phyloP scores from a whole-genome alignment of 2,888 invertebrate genomes.

The Meteorus colon region DNA sequence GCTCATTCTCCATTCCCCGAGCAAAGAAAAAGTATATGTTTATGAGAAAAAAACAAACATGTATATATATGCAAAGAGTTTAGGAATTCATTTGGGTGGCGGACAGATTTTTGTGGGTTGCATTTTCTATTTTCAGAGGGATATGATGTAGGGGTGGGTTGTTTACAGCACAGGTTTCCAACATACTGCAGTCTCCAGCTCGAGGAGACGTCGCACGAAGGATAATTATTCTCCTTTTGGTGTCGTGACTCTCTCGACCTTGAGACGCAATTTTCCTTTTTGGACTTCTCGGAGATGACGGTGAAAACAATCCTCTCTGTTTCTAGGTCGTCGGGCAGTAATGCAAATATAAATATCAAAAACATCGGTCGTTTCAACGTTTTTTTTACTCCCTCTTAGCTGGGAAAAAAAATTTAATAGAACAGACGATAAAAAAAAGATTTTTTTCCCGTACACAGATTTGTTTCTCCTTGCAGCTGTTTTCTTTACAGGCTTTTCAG shows the following conservation, averaged over 20 bases:
- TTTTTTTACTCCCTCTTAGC: neutral
- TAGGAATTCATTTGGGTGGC: conserved; percentile 35
- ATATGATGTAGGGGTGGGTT: conserved; percentile 25
- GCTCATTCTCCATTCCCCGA: conserved; percentile 43
- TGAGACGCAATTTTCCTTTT: neutral
- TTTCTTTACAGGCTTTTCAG: conserved; percentile 73
- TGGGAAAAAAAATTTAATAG: conserved; percentile 43
- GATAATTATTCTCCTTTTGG: conserved; percentile 17
- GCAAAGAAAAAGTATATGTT: conserved; percentile 28
- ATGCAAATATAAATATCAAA: conserved; percentile 42
- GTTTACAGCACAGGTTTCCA: conserved; percentile 28
- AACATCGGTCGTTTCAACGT: conserved; percentile 8
- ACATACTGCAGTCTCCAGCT: conserved; percentile 17
- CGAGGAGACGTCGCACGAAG: conserved; percentile 3
- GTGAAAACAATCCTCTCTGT: conserved; percentile 4
- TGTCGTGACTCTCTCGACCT: conserved; percentile 2
- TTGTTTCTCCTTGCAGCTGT: conserved; percentile 69
- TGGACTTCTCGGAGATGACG: conserved; percentile 5
- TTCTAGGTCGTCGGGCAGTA: conserved; percentile 11
- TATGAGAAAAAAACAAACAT: neutral
- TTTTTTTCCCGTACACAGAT: conserved; percentile 39
- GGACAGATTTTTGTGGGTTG: conserved; percentile 44
- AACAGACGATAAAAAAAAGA: conserved; percentile 36
- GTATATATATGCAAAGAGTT: neutral
- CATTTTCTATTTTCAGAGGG: conserved; percentile 32